Evolutionary conservation across 2,888 invertebrate species (phyloP).

Genomic region (Mesoligia furuncula): DNA sequence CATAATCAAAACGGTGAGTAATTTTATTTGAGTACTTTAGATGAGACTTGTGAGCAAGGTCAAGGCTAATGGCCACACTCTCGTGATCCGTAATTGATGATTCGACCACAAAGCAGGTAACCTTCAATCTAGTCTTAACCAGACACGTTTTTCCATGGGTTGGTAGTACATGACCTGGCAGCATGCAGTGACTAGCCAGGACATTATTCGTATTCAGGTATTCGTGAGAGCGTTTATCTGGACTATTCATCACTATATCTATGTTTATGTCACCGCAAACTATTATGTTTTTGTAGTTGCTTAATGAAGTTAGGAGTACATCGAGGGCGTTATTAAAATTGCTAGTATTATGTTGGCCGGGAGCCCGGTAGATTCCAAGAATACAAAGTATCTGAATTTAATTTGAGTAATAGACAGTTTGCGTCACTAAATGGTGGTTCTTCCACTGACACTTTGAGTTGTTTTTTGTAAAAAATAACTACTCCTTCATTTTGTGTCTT

Average conservation of each 20-base stretch:
- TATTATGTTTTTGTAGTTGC: slow-evolving; percentile 45
- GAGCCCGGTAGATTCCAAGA: too few species aligned
- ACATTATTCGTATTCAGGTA: slow-evolving; percentile 61
- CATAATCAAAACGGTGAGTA: background rate
- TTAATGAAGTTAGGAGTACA: slow-evolving; percentile 8
- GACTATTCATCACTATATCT: slow-evolving; percentile 48
- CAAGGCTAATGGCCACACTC: slow-evolving; percentile 3
- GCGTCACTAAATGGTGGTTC: slow-evolving; percentile 37
- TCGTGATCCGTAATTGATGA: too few species aligned
- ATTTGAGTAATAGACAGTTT: too few species aligned
- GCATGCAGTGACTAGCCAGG: too few species aligned
- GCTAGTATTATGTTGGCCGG: slow-evolving; percentile 15
- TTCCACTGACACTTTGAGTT: slow-evolving; percentile 22
- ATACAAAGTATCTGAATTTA: slow-evolving; percentile 24
- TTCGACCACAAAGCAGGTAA: too few species aligned
- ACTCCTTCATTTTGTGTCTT: slow-evolving; percentile 62
- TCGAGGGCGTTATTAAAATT: slow-evolving; percentile 21
- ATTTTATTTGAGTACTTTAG: background rate
- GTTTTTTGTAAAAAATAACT: slow-evolving; percentile 49
- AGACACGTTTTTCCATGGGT: too few species aligned
- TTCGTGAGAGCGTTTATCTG: slow-evolving; percentile 23
- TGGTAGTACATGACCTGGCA: too few species aligned
- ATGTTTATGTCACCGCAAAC: slow-evolving; percentile 41
- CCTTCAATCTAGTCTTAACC: too few species aligned
- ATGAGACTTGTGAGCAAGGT: background rate